A percentile compares a stretch with the other conserved stretches of the same genome.
Evolutionary conservation across 2,888 invertebrate species (phyloP).

Genomic region (Cinara cedri): DNA sequence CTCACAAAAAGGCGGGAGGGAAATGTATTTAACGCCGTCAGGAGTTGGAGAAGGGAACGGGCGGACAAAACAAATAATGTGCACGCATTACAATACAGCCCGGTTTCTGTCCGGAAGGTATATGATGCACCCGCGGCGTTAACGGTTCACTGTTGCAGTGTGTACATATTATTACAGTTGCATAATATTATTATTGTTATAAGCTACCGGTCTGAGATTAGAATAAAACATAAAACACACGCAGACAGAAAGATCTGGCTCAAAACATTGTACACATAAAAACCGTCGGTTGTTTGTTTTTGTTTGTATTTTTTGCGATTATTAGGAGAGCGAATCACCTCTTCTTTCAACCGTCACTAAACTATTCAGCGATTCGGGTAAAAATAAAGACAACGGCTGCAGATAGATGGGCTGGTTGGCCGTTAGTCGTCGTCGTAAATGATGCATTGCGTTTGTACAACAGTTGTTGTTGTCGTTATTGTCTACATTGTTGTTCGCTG

Average conservation of each 20-base stretch:
- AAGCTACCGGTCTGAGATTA: neutral
- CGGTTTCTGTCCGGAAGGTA: neutral
- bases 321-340: too few species aligned
- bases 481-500: neutral
- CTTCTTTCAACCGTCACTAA: slow-evolving; percentile 46
- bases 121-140: neutral
- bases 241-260: neutral
- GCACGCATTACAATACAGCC: too few species aligned
- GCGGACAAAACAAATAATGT: neutral
- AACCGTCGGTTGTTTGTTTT: too few species aligned
- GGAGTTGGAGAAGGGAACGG: neutral
- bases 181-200: neutral
- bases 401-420: neutral
- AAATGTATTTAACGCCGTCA: neutral
- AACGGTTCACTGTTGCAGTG: neutral
- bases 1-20: neutral
- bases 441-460: slow-evolving; percentile 26
- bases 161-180: neutral
- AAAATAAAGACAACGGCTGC: slow-evolving; percentile 23
- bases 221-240: neutral
- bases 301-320: too few species aligned
- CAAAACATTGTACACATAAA: neutral
- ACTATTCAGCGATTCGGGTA: slow-evolving; percentile 14
- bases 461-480: slow-evolving; percentile 31
- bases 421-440: slow-evolving; percentile 2